These are phyloP conservation scores for Elephantulus edwardii DNA, from an alignment of 2,113 vertebrate genomes.

Conservation along the genomic window DNA sequence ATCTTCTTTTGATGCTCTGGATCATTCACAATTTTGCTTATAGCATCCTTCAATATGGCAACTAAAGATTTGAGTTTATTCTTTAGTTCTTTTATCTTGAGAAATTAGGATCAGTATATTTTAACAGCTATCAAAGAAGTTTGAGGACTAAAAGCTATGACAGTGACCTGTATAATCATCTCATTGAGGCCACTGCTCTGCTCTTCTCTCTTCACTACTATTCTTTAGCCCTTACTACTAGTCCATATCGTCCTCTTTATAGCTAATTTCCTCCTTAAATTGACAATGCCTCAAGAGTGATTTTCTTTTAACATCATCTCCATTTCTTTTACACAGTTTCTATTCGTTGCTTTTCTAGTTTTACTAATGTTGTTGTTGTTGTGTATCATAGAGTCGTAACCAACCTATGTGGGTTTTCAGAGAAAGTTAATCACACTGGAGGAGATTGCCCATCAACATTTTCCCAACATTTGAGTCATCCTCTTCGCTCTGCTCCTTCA, in stretches of 20 bases:
- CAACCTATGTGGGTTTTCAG: too few species aligned
- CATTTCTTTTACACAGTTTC: neutral
- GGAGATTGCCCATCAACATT: too few species aligned
- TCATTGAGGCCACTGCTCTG: neutral
- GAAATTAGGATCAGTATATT: neutral
- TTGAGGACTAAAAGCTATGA: neutral
- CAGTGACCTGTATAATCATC: neutral
- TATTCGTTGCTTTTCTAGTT: neutral
- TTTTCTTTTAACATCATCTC: neutral
- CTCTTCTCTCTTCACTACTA: neutral
- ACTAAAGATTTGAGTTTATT: too few species aligned
- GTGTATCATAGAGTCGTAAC: too few species aligned
- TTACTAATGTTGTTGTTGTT: too few species aligned
- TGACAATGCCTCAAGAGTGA: neutral
- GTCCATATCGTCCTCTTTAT: too few species aligned
- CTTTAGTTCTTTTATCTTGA: too few species aligned
- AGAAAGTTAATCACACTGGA: too few species aligned
- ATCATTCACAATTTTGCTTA: too few species aligned
- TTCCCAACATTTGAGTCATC: neutral
- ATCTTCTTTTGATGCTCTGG: too few species aligned
- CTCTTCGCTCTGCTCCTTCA: neutral
- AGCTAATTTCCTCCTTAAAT: neutral
- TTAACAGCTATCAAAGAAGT: neutral
- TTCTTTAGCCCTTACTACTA: too few species aligned
- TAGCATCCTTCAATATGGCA: too few species aligned